phyloP scores from a whole-genome alignment of 2,888 invertebrate genomes.

The Pyrrhosoma nymphula region DNA sequence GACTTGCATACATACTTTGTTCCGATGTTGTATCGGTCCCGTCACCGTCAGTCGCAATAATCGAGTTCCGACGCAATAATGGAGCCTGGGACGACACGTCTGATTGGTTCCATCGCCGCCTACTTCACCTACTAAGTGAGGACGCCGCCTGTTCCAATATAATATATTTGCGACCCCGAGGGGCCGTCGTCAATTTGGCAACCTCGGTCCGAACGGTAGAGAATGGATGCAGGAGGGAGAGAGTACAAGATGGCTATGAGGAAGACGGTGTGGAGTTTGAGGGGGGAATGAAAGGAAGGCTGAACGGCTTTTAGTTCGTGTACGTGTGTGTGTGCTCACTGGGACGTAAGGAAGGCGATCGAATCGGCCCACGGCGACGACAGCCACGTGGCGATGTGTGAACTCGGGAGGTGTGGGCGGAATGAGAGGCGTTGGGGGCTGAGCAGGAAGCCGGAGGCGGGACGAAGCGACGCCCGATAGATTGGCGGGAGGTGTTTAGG shows the following conservation, averaged over 20 bases:
- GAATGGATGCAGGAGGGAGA: background rate
- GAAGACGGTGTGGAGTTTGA: background rate
- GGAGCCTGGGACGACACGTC: background rate
- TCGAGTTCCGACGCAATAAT: too few species aligned
- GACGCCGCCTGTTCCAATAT: background rate
- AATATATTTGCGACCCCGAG: background rate
- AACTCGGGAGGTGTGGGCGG: background rate
- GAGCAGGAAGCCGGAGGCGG: background rate
- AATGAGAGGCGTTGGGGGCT: background rate
- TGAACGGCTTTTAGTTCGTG: background rate
- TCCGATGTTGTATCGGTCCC: background rate
- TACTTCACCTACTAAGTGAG: background rate
- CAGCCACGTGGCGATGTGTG: conserved; percentile 31
- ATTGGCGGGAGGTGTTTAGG: background rate
- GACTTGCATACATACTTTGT: too few species aligned
- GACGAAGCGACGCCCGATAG: background rate
- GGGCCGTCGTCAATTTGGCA: background rate
- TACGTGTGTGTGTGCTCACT: background rate
- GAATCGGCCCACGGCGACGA: background rate
- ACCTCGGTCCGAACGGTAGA: conserved; percentile 6
- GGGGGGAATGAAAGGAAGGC: background rate
- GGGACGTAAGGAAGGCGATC: background rate
- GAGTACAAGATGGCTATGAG: background rate
- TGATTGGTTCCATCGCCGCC: background rate
- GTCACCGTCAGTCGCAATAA: too few species aligned